phyloP scores from a whole-genome alignment of 2,888 invertebrate species.

The Agrochola circellaris region DNA sequence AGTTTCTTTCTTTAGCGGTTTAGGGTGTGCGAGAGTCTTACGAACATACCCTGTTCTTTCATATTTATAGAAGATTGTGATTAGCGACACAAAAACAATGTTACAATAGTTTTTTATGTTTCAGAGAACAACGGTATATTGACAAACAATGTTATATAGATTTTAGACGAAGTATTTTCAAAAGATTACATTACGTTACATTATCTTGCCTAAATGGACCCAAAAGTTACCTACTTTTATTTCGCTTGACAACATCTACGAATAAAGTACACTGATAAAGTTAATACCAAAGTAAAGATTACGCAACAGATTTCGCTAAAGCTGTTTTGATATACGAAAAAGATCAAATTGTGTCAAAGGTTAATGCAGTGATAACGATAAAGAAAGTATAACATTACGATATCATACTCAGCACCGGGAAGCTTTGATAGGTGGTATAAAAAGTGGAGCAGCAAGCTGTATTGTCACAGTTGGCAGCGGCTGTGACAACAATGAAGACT shows the following conservation, averaged over 20 bases:
- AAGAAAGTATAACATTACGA: constrained; percentile 24
- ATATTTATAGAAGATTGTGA: no score
- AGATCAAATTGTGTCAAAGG: constrained; percentile 28
- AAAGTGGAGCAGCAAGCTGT: constrained; percentile 18
- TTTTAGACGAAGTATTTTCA: neutral
- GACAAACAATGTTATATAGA: neutral
- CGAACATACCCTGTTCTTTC: neutral
- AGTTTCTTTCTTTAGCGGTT: neutral
- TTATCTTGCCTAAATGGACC: no score
- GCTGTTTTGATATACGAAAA: constrained; percentile 33
- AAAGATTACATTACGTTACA: no score
- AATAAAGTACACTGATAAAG: neutral
- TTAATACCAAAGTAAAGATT: constrained; percentile 24
- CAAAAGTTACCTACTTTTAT: neutral
- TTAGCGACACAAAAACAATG: neutral
- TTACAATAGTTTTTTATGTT: neutral
- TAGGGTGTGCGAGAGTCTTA: neutral
- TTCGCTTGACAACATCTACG: neutral
- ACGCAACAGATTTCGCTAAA: constrained; percentile 20
- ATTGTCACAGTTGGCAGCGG: constrained; percentile 70
- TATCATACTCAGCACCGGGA: constrained; percentile 1
- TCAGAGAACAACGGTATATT: neutral
- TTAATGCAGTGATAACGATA: constrained; percentile 36
- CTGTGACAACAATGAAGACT: constrained; percentile 78
- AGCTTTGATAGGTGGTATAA: constrained; percentile 46